Base-by-base conservation (phyloP, 2,888 invertebrate genomes). In the Nemurella pictetii region DNA sequence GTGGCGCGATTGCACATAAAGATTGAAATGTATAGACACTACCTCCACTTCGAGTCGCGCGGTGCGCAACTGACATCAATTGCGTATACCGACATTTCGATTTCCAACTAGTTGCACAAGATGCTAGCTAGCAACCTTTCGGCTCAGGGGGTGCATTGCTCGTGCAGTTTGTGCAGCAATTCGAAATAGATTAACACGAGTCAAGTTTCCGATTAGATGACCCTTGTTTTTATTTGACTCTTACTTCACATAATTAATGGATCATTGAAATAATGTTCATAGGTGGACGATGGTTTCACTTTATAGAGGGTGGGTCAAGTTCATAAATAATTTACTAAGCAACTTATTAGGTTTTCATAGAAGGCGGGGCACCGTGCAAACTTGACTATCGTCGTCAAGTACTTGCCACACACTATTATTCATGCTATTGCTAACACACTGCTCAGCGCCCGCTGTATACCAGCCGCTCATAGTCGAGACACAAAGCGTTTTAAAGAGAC, bases 321-420 rank as follows among this genome's bases (percentile, higher is more conserved):
- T 86, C 86, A 86, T 86, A 86, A 86, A 86, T 86, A 86, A 85
- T 86, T 86, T 85, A 86, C 84, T 28, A 83, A 74, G 75, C 72
- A 86, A 86, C 85, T 86, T 86, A 85, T 85, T 84, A 85, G 85
- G 72, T 85, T 85, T 85, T 83, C 85, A 82, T 82, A 55, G 82
- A 26, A 72, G 82, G 82, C 72, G 82, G 55, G 28, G 81, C 81
- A 25, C 15, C 36, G 7, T 7, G 36, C 15, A 5, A 74, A 27
- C 32, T 80, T 15, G 35, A 35, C 80, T 80, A 80, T 80, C 27
- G 72, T 27, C 82, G 55, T 20, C 55, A 55, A 82, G 82, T 82
- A 7, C 27, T 30, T 15, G 7, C 29, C 55, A 55, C 20, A 55
- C 55, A 82, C 82, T 55, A 72, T 82, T 82, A 82, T 82, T 82